These are phyloP conservation scores for Ceratothoa steindachneri DNA, from an alignment of 2,888 invertebrate genomes.

Conservation along the genomic window DNA sequence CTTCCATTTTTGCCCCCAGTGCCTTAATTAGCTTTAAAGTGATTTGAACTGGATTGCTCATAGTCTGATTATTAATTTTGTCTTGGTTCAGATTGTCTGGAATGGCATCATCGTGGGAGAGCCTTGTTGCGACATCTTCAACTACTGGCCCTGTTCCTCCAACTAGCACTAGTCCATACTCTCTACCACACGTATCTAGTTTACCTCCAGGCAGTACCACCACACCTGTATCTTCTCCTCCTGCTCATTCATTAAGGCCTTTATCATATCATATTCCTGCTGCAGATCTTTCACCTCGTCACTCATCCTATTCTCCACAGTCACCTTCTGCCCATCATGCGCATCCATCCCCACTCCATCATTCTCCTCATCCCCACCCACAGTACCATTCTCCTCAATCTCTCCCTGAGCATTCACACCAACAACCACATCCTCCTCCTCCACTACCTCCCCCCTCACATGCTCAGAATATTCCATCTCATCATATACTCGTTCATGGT, in stretches of 20 bases:
- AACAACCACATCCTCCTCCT: slow-evolving; percentile 54
- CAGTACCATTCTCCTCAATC: neutral
- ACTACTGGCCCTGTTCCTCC: neutral
- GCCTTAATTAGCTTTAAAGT: too few relatives aligned
- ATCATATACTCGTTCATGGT: slow-evolving; percentile 23
- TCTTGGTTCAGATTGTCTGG: slow-evolving; percentile 7
- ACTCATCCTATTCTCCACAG: slow-evolving; percentile 54
- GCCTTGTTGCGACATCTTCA: slow-evolving; percentile 26
- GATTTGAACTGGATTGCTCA: too few relatives aligned
- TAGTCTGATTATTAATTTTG: too few relatives aligned
- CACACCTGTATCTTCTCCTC: neutral
- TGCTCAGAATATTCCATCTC: too few relatives aligned
- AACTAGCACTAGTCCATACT: neutral
- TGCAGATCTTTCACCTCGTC: slow-evolving; percentile 53
- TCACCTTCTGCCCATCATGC: slow-evolving; percentile 39
- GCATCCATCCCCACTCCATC: slow-evolving; percentile 28
- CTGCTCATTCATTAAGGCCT: slow-evolving; percentile 7
- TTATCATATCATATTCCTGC: slow-evolving; percentile 50
- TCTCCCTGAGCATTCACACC: slow-evolving; percentile 56
- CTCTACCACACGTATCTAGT: neutral
- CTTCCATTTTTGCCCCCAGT: too few relatives aligned
- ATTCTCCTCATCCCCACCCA: slow-evolving; percentile 14
- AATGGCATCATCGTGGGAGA: slow-evolving; percentile 47
- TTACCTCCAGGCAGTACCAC: slow-evolving; percentile 4
- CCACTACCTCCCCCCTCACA: too few relatives aligned